These are phyloP conservation scores for Acanthis flammea DNA, from an alignment of 2,797 vertebrate species.

Conservation along the genomic window DNA sequence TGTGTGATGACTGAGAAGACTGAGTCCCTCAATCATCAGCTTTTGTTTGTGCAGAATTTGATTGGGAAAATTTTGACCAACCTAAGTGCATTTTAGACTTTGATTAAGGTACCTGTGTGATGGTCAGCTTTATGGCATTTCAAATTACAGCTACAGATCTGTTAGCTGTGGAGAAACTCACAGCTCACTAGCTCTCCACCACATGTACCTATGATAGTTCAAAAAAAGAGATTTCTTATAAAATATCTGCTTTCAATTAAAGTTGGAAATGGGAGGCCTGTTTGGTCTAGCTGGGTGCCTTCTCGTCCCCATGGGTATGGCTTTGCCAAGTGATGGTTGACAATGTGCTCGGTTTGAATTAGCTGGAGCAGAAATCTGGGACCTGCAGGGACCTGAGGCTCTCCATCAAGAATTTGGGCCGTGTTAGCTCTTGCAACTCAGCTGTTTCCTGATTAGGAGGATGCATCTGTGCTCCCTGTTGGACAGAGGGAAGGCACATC, in stretches of 20 bases:
- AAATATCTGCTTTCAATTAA: background rate
- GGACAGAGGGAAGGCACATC: background rate
- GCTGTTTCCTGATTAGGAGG: background rate
- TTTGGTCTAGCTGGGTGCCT: background rate
- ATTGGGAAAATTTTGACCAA: background rate
- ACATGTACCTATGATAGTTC: rapidly evolving
- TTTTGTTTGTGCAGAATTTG: background rate
- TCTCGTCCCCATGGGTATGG: background rate
- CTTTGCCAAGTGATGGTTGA: background rate
- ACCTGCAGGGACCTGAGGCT: background rate
- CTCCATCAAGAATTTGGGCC: background rate
- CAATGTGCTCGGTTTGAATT: rapidly evolving
- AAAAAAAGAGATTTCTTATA: background rate
- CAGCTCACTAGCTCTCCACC: background rate
- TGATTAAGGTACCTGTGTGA: background rate
- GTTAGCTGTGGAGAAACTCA: background rate
- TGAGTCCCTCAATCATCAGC: background rate
- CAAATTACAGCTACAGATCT: background rate
- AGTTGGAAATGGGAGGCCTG: background rate
- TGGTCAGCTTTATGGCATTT: background rate
- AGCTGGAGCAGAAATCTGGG: background rate
- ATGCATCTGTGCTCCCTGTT: background rate
- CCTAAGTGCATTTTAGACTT: background rate
- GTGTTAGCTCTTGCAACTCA: background rate
- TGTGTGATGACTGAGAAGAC: background rate